Conservation (phyloP, 2,888 invertebrate genomes). For the Andrena camellia region DNA sequence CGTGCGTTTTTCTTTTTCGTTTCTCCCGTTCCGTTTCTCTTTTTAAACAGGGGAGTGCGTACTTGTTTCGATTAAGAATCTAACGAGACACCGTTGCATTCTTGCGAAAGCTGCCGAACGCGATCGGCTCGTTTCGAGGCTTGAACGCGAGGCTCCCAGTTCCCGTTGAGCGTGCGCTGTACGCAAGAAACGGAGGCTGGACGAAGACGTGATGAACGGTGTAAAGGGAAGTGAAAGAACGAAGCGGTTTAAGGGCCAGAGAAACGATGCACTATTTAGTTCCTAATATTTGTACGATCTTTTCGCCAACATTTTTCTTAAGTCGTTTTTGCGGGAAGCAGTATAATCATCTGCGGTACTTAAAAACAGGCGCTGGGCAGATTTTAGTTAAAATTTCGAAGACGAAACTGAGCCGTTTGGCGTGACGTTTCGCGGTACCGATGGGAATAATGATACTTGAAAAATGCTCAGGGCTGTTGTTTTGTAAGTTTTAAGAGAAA, state of each 20-base stretch:
- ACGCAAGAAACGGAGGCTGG: not conserved
- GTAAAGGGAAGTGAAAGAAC: not conserved
- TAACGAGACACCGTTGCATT: too few species aligned
- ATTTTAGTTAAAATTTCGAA: not conserved
- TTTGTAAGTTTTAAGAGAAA: not conserved
- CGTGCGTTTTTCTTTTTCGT: not conserved
- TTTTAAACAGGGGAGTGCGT: not conserved
- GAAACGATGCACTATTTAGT: slow-evolving; percentile 12
- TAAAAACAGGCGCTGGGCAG: slow-evolving; percentile 11
- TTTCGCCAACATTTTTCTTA: not conserved
- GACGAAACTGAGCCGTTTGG: too few species aligned
- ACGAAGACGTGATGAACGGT: not conserved
- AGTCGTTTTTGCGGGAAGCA: not conserved
- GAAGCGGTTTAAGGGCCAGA: not conserved
- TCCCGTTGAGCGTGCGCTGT: not conserved
- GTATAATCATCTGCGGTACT: not conserved
- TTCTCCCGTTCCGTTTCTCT: not conserved
- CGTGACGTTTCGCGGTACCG: too few species aligned
- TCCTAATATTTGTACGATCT: slow-evolving; percentile 35
- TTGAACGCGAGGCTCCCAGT: not conserved
- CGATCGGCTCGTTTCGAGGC: not conserved
- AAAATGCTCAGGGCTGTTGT: not conserved
- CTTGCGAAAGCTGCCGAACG: slow-evolving; percentile 25
- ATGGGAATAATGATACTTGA: not conserved
- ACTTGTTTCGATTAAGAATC: not conserved